Percentiles rank a stretch among this genome's conserved stretches.
Conservation (phyloP, 1,140 invertebrate species). For the Habropoda laboriosa region DNA sequence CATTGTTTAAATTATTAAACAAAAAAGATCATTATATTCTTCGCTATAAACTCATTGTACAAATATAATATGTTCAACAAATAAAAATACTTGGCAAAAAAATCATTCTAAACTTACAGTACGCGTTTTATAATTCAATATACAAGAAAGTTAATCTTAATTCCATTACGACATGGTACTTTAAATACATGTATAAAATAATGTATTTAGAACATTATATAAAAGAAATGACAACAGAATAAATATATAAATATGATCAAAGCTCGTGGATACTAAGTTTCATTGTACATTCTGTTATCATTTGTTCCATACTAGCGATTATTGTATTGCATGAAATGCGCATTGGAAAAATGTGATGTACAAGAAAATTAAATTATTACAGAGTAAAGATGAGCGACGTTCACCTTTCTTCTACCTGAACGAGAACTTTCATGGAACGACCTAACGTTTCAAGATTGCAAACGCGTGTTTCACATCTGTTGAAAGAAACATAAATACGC, state of each 20-base stretch:
- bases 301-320: conserved; percentile 1
- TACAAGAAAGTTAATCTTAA: conserved; percentile 28
- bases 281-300: conserved; percentile 20
- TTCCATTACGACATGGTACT: background rate
- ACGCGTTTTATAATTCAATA: conserved; percentile 3
- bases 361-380: conserved; percentile 26
- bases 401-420: background rate
- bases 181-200: conserved; percentile 27
- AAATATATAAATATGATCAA: background rate
- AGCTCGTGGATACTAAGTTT: background rate
- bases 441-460: background rate
- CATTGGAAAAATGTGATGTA: background rate
- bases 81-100: conserved; percentile 28
- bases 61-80: conserved; percentile 39
- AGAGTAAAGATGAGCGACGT: no score
- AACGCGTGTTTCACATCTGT: background rate
- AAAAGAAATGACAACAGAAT: conserved; percentile 34
- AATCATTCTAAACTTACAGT: background rate
- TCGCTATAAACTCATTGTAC: conserved; percentile 16
- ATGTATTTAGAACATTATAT: background rate
- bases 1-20: conserved; percentile 16
- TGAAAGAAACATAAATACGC: conserved; percentile 20
- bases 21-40: conserved; percentile 33
- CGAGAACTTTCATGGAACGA: conserved; percentile 11
- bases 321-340: background rate